These are phyloP conservation scores for Nebria salina DNA, from an alignment of 2,888 invertebrate genomes.

Conservation along the genomic window DNA sequence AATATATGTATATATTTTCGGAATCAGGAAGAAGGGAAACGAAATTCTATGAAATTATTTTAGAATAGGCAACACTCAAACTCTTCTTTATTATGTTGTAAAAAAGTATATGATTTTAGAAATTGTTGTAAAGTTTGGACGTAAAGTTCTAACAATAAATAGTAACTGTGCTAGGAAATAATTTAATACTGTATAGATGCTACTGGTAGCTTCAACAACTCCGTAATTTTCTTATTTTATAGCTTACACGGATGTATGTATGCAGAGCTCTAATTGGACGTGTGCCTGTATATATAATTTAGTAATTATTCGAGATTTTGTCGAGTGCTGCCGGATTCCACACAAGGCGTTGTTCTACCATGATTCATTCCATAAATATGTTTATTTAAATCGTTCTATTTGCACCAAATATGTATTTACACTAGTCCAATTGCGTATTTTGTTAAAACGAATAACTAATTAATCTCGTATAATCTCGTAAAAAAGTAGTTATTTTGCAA, in stretches of 20 bases:
- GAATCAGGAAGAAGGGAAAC: too few relatives aligned
- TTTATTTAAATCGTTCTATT: not conserved
- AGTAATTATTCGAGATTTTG: not conserved
- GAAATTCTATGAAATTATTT: too few relatives aligned
- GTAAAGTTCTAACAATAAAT: too few relatives aligned
- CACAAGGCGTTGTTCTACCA: not conserved
- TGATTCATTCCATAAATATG: not conserved
- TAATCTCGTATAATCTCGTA: too few relatives aligned
- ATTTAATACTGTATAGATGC: not conserved
- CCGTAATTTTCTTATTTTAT: not conserved
- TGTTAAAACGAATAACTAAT: too few relatives aligned
- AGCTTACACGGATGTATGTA: not conserved
- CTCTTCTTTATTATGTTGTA: not conserved
- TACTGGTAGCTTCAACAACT: not conserved
- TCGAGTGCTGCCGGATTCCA: not conserved
- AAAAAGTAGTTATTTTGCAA: too few relatives aligned
- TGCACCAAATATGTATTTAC: not conserved
- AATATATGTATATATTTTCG: too few relatives aligned
- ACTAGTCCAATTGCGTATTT: not conserved
- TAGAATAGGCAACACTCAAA: too few relatives aligned
- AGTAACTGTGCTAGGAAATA: too few relatives aligned
- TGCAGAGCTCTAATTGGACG: not conserved
- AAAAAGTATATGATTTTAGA: not conserved
- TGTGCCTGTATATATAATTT: not conserved
- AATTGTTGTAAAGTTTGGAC: too few relatives aligned